Evolutionary conservation across 2,888 invertebrate genomes (phyloP), one percentile per base, ranked within the genome.

Genomic region (Erynnis tages): DNA sequence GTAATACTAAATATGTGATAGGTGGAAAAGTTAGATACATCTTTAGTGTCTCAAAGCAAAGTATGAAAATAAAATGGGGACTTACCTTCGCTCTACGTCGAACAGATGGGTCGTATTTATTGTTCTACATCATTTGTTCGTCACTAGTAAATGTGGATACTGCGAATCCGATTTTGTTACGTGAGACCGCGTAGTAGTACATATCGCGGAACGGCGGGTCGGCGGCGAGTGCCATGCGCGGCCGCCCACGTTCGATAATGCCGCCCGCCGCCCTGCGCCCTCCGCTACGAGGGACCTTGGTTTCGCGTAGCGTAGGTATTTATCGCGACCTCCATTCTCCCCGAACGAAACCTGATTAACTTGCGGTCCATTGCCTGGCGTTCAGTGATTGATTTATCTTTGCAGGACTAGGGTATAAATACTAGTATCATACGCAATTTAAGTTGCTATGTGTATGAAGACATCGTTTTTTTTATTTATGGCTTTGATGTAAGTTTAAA

Each of bases 201-300:
- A 77, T 75, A 63, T 68, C 78, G 76, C 72, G 67, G 67, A 64
- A 63, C 58, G 68, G 69, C 65, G 63, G 62, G 64, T 65, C 61
- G 67, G 60, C 63, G 67, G 43, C 54, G 54, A 54, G 45, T 67
- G 73, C 60, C 79, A 82, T 69, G 66, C 67, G 69, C 84, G 78
- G 56, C 72, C 86, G 83, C 85, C 86, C 82, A 87, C 87, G 87
- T 67, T 88, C 87, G 83, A 88, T 88, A 87, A 57, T 58, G 54
- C 54, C 63, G 59, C 58, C 56, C 58, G 37, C 53, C 54, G 57
- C 66, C 46, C 50, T 63, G 64, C 68, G 66, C 63, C 57, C 55
- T 50, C 35, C 64, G 41, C 37, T 32, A 53, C 49, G 38, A 40
- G 32, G 17, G 40, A 49, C 49, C 49, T 49, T 49, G 38, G 40